Evolutionary conservation across 2,113 vertebrate species (phyloP), one percentile per base, ranked within the genome.

Genomic region (Tyrannus savana): DNA sequence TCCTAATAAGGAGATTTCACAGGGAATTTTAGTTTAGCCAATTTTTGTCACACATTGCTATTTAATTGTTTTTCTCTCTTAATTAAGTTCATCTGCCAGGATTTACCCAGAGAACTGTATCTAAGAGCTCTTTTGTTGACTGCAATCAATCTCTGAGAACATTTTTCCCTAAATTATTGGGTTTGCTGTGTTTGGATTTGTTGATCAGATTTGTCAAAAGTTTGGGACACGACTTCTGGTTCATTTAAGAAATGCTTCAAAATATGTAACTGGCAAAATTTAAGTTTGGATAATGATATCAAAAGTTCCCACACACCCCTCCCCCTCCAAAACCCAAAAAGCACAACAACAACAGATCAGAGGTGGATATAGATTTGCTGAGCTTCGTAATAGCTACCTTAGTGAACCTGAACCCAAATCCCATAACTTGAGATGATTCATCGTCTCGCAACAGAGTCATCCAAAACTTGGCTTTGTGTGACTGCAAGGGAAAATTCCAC

Each of bases 51-150:
- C 90, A 75, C 66, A 90, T 78, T 78, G 41, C 68, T 89, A 47
- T 82, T 90, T 96, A 92, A 94, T 94, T 96, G 95, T 80, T 94
- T 96, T 94, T 33, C 19, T 93, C 82, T 96, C 76, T 84, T 96
- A 94, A 96, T 96, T 96, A 94, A 90, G 60, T 84, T 94, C 83
- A 82, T 96, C 91, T 94, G 89, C 68, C 85, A 93, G 82, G 15
- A 88, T 91, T 94, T 95, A 72, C 50, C 14, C 78, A 87, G 88
- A 68, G 41, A 91, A 93, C 62, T 74, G 91, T 72, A 75, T 93
- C 87, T 94, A 94, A 79, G 64, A 66, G 44, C 50, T 77, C 21
- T 64, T 91, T 86, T 84, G 71, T 82, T 84, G 78, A 69, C 78
- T 91, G 52, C 35, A 86, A 82, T 90, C 88, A 49, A 49, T 60